Base-by-base conservation (phyloP, 2,797 vertebrate genomes). In the Syngnathus rostellatus region DNA sequence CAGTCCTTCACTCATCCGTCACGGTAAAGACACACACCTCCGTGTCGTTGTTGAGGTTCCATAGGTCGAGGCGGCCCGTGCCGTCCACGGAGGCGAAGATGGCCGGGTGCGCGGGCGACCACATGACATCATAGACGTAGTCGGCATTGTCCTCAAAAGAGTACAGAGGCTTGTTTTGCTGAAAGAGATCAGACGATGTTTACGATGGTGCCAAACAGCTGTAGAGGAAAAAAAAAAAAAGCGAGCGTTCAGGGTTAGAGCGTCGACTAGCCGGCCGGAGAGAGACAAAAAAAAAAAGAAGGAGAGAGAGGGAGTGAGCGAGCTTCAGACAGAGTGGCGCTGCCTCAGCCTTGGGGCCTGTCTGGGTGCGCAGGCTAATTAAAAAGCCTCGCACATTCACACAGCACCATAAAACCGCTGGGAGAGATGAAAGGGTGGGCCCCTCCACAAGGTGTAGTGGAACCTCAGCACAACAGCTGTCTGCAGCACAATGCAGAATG, bases 151-250 rank as follows among this genome's bases (percentile, higher is more conserved):
- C 95, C 92, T 98, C 96, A 87, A 98, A 98, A 70, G 94, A 97
- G 91, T 96, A 98, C 78, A 98, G 93, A 82, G 96, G 94, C 90
- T 94, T 97, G 93, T 97, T 96, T 91, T 97, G 94, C 95, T 98
- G 92, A 55, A 69, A 77, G 58, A 68, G 48, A 74, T 61, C 70
- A 38, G 68, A 45, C 67, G 43, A 74, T 39, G 19, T 72, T 63
- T 58, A 19, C 68, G 53, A 69, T 41, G 64, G 55, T 50, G 69
- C 40, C 65, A 68, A 74, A 66, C 58, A 72, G 65, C 66, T 40
- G 67, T 10, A 17, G 66, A 66, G 66, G n/a, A n/a, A n/a, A 59
- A 74, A 8, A 39, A 68, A 54, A 74, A 62, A 74, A 12, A 43
- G 37, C 63, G 65, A 62, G 69, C 54, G 64, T 57, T 25, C 67